Conservation (phyloP, 1,140 invertebrate genomes). For the Protaetia brevitarsis region DNA sequence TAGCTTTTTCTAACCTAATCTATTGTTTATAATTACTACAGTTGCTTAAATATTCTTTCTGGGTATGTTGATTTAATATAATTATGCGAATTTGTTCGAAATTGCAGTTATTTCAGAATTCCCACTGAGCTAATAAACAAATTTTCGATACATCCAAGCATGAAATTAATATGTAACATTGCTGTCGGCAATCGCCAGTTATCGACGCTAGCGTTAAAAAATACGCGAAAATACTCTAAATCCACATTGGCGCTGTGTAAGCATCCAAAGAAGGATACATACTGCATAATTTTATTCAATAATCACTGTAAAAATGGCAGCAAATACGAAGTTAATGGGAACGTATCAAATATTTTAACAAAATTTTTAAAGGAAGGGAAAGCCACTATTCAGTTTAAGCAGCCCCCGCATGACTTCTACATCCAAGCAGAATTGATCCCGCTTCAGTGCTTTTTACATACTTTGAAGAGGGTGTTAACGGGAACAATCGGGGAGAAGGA, state of each 20-base stretch:
- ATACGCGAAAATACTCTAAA: conserved; percentile 53
- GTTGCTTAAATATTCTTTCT: too few relatives aligned
- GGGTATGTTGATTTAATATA: too few relatives aligned
- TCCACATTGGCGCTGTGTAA: conserved; percentile 65
- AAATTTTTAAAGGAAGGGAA: conserved; percentile 72
- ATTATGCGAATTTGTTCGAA: background rate
- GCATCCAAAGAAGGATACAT: conserved; percentile 56
- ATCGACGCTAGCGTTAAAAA: conserved; percentile 47
- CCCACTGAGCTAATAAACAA: background rate
- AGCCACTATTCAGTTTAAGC: conserved; percentile 66
- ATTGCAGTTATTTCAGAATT: background rate
- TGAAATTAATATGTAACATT: conserved; percentile 68
- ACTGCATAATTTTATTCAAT: conserved; percentile 64
- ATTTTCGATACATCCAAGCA: conserved; percentile 37
- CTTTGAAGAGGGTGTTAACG: conserved; percentile 56
- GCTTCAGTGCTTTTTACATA: conserved; percentile 65
- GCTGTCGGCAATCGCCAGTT: conserved; percentile 59
- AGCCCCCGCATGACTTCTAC: conserved; percentile 66
- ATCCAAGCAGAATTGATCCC: conserved; percentile 64
- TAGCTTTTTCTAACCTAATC: too few relatives aligned
- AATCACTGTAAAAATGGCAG: conserved; percentile 61
- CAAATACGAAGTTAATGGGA: conserved; percentile 65
- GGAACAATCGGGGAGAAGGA: conserved; percentile 46
- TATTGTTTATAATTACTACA: too few relatives aligned
- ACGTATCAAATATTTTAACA: conserved; percentile 63